Conservation (phyloP, 1,140 invertebrate species). For the Cydia amplana region DNA sequence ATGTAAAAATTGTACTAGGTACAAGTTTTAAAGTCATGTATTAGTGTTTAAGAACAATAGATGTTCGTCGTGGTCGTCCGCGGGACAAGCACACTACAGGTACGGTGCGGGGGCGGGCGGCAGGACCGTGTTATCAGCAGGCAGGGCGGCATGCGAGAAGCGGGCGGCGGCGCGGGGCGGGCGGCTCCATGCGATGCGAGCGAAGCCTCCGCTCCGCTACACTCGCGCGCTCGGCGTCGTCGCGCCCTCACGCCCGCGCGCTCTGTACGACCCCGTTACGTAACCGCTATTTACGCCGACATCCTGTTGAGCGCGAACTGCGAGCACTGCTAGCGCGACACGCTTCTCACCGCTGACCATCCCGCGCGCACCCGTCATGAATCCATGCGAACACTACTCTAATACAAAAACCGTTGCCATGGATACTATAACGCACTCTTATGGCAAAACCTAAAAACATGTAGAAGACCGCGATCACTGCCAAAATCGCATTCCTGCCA, state of each 20-base stretch:
- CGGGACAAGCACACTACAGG: conserved; percentile 45
- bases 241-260: conserved; percentile 58
- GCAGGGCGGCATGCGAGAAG: conserved; percentile 35
- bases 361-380: conserved; percentile 58
- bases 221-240: conserved; percentile 65
- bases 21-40: not conserved
- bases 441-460: conserved; percentile 55
- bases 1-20: not conserved
- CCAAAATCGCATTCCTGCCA: conserved; percentile 63
- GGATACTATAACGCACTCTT: conserved; percentile 45
- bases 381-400: conserved; percentile 45
- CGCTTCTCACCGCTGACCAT: conserved; percentile 68
- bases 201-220: conserved; percentile 62
- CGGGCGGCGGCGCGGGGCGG: conserved; percentile 35
- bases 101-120: conserved; percentile 44
- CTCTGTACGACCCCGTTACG: conserved; percentile 64
- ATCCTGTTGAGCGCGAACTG: conserved; percentile 68
- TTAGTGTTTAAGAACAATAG: conserved; percentile 42
- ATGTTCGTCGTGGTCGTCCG: conserved; percentile 37
- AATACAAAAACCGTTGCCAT: conserved; percentile 44
- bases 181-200: conserved; percentile 47
- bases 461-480: conserved; percentile 50
- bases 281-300: conserved; percentile 66
- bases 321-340: conserved; percentile 50
- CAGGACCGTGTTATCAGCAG: conserved; percentile 37